Percentiles rank a stretch among this genome's conserved stretches.
Evolutionary conservation across 2,797 vertebrate species (phyloP).

Genomic region (Anguilla marmorata): DNA sequence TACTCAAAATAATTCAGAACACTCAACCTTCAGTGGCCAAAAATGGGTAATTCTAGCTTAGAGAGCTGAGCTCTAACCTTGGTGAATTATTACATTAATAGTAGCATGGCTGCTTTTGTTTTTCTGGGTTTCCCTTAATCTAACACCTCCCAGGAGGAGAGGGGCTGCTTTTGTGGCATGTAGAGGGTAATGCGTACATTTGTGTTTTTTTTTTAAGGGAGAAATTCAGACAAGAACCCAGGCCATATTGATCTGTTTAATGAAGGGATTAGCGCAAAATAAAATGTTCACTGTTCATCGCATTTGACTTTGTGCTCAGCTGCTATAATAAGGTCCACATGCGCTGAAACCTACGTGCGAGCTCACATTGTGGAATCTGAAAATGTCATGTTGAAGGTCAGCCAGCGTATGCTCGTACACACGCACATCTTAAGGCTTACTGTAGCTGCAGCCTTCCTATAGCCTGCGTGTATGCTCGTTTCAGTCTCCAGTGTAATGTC

Average conservation of each 20-base stretch:
- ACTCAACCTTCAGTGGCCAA: not conserved
- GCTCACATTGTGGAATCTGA: conserved; percentile 1
- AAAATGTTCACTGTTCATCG: not conserved
- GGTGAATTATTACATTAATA: not conserved
- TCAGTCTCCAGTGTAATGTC: not conserved
- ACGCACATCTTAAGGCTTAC: not conserved
- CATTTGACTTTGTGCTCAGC: conserved; percentile 5
- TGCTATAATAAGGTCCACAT: not conserved
- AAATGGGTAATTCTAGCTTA: not conserved
- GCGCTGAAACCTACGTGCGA: not conserved
- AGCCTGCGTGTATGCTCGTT: not conserved
- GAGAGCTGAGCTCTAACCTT: conserved; percentile 2
- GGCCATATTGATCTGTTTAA: conserved; percentile 1
- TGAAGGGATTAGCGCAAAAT: conserved; percentile 11
- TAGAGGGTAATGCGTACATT: not conserved
- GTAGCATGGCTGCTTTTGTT: not conserved
- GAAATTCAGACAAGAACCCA: not conserved
- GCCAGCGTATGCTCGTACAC: not conserved
- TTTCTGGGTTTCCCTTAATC: conserved; percentile 1
- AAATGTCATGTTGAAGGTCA: conserved; percentile 17
- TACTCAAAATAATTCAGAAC: conserved; percentile 6
- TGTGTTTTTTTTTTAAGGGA: not conserved
- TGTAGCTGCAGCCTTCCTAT: not conserved
- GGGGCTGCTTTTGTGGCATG: not conserved
- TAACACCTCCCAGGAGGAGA: not conserved